Base-by-base conservation (phyloP, 2,797 vertebrate genomes). In the Pelodytes ibericus region DNA sequence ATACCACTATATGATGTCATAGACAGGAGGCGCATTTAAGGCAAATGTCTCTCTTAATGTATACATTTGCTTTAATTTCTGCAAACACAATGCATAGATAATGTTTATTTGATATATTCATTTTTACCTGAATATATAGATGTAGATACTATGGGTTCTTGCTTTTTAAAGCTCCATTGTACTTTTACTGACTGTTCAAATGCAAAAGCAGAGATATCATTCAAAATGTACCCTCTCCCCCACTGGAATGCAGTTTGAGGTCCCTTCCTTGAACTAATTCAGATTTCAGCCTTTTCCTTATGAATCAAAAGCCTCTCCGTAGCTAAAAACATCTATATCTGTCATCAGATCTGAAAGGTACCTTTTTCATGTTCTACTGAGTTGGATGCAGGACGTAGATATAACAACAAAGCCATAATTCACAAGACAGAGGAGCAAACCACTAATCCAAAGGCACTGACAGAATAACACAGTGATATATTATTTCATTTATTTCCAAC, bases 401-500 rank as follows among this genome's bases (percentile, higher is more conserved):
- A 41, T 36, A 70, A 70, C 49, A 56, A 16, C 51, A 57, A 41
- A 13, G 16, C 7, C 13, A 39, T 70, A n/a, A 58, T 58, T 26
- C 15, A 58, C 18, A 69, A 31, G 5, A 53, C 27, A 25, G 20
- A 26, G 56, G 51, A 41, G 24, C 33, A 70, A 20, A 56, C 11
- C 15, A 7, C 11, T 39, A 36, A 58, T 36, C 27, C 15, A 58
- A 41, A 27, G 67, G 41, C 27, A 30, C 15, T 33, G 27, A 62
- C 58, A 61, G 25, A 4, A 56, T 36, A 26, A 13, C 44, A 8
- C 8, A 57, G n/a, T 10, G 8, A 36, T 39, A 39, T 53, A 53
- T 53, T 53, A 53, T 53, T 53, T 53, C 13, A 53, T 39, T 68
- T 20, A 31, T 36, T 31, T 33, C 15, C 3, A 22, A 18, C 5